Percentiles rank a stretch among this genome's conserved stretches.
Conservation (phyloP, 1,140 invertebrate species). For the Macrotrachela quadricornifera region DNA sequence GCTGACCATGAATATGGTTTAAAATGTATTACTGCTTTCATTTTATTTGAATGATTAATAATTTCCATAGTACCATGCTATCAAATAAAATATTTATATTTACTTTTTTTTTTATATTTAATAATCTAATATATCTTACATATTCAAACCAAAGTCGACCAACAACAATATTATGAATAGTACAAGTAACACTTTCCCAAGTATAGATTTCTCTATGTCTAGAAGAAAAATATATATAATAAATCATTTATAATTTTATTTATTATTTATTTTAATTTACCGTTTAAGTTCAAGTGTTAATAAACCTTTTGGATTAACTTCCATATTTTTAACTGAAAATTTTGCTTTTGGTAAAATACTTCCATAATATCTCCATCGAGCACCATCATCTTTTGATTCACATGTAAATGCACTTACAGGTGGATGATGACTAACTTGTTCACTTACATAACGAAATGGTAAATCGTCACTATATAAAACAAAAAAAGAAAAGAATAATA, state of each 20-base stretch:
- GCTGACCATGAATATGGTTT: constrained; percentile 68
- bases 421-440: constrained; percentile 10
- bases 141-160: constrained; percentile 93
- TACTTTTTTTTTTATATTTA: background rate
- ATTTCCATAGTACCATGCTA: constrained; percentile 65
- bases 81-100: constrained; percentile 33
- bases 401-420: constrained; percentile 1
- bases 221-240: background rate
- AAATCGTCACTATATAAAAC: constrained; percentile 26
- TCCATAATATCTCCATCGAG: constrained; percentile 7
- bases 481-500: background rate
- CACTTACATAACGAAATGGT: constrained; percentile 33
- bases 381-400: constrained; percentile 17
- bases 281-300: constrained; percentile 53
- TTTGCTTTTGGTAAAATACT: constrained; percentile 41
- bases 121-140: constrained; percentile 19
- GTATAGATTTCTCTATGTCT: constrained; percentile 54
- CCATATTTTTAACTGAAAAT: constrained; percentile 85
- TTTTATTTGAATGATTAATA: constrained; percentile 47
- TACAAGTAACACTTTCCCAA: constrained; percentile 87
- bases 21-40: constrained; percentile 56
- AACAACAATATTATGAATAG: constrained; percentile 84
- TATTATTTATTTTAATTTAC: background rate
- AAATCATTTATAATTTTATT: background rate
- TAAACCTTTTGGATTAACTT: constrained; percentile 73